Conservation (phyloP, 2,888 invertebrate genomes). For the Diplolepis rosae region DNA sequence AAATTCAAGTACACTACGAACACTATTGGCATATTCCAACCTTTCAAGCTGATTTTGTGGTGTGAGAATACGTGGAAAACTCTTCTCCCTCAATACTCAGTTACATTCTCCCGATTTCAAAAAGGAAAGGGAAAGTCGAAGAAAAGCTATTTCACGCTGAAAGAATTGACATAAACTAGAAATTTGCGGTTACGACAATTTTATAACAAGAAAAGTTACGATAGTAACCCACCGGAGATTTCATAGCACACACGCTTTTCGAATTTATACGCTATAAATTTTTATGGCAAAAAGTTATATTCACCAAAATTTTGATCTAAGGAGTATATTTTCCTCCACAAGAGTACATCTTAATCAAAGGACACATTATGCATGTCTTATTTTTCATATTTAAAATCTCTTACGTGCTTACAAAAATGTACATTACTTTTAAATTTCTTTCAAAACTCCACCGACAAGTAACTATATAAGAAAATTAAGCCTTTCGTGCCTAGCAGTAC, state of each 20-base stretch:
- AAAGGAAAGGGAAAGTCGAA: neutral
- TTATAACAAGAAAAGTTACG: neutral
- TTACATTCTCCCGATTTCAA: neutral
- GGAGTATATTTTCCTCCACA: neutral
- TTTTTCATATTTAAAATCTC: neutral
- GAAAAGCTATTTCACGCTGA: neutral
- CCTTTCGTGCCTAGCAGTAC: too few relatives aligned
- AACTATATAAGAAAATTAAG: too few relatives aligned
- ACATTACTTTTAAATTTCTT: neutral
- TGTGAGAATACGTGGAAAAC: neutral
- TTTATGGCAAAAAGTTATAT: neutral
- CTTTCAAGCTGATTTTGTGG: neutral
- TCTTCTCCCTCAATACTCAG: neutral
- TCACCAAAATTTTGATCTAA: neutral
- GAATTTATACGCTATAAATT: constrained; percentile 7
- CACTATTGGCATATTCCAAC: constrained; percentile 28
- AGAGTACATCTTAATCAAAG: neutral
- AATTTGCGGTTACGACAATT: neutral
- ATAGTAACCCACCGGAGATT: neutral
- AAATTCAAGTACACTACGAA: constrained; percentile 23
- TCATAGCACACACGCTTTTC: neutral
- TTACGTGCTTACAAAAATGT: neutral
- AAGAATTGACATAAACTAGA: neutral
- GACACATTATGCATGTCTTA: neutral
- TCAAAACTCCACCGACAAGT: too few relatives aligned